Percentiles rank a stretch among this genome's conserved stretches.
phyloP scores from a whole-genome alignment of 2,113 vertebrate species.

The Serinus canaria region DNA sequence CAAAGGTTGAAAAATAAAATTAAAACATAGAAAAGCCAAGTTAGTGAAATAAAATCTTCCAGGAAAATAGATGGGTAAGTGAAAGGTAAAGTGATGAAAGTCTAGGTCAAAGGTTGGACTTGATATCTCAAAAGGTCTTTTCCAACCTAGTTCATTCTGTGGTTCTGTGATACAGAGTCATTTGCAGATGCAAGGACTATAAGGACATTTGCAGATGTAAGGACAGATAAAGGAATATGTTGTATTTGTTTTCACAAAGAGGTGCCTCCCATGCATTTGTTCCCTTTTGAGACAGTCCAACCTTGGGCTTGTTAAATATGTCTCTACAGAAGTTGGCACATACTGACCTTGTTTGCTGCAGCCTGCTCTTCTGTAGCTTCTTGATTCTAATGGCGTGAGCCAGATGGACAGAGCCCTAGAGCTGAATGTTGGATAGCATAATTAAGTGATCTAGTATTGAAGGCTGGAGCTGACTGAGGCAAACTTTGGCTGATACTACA shows the following conservation, averaged over 20 bases:
- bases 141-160: neutral
- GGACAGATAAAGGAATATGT: neutral
- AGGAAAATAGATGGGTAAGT: neutral
- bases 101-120: neutral
- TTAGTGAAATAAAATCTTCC: neutral
- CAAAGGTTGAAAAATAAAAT: neutral
- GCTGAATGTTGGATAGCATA: neutral
- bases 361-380: constrained; percentile 15
- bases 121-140: neutral
- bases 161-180: neutral
- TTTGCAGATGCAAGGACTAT: neutral
- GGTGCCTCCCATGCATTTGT: neutral
- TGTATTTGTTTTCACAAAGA: neutral
- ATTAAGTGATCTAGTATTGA: constrained; percentile 8
- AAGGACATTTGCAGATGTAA: no score
- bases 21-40: neutral
- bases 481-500: neutral
- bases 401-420: constrained; percentile 47
- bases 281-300: neutral
- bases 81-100: neutral
- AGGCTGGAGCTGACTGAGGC: neutral
- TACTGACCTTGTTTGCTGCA: constrained; percentile 25
- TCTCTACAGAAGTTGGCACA: neutral
- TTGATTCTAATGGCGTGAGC: neutral
- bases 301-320: neutral